These are phyloP conservation scores for Dromas ardeola DNA, from an alignment of 2,113 vertebrate species.

Conservation along the genomic window DNA sequence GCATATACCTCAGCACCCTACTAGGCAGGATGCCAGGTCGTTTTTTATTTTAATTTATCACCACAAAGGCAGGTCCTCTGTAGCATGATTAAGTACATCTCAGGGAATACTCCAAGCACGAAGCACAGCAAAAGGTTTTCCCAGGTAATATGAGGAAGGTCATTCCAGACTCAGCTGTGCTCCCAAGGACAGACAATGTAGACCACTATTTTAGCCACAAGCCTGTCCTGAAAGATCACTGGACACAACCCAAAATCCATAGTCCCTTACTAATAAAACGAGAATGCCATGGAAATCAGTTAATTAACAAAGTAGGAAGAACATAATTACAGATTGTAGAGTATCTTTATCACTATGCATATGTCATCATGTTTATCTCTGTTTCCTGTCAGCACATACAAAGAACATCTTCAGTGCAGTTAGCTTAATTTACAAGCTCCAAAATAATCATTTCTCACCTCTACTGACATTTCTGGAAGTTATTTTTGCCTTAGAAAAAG, in stretches of 20 bases:
- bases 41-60: neutral
- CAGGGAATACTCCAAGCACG: neutral
- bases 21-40: neutral
- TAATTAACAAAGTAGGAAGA: neutral
- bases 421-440: neutral
- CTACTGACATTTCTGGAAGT: neutral
- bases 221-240: neutral
- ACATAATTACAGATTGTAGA: neutral
- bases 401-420: neutral
- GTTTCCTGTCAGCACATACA: slow-evolving; percentile 1
- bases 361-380: neutral
- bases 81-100: neutral
- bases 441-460: slow-evolving; percentile 7
- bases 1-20: neutral
- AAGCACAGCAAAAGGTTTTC: neutral
- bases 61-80: neutral
- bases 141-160: neutral
- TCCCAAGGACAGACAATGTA: neutral
- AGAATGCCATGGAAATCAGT: neutral
- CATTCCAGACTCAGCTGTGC: neutral
- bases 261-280: neutral
- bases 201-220: neutral
- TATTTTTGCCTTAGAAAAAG: slow-evolving; percentile 16
- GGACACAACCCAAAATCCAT: neutral
- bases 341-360: neutral